Evolutionary conservation across 1,140 invertebrate genomes (phyloP).

Genomic region (Diabrotica virgifera): DNA sequence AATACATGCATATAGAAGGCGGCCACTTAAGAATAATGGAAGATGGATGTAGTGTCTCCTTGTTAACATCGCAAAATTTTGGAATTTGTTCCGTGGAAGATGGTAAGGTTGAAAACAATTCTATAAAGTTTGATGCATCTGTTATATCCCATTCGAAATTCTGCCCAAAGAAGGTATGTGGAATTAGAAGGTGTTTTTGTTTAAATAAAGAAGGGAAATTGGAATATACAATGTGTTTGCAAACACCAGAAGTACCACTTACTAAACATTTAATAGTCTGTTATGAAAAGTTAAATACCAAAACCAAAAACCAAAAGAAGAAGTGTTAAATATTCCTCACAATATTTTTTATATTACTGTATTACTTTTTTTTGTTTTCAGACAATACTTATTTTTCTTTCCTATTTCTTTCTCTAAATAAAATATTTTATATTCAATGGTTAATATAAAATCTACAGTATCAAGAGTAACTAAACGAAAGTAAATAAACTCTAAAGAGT

Average conservation of each 20-base stretch:
- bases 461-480: too few species aligned
- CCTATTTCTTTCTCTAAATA: too few species aligned
- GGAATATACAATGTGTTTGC: slow-evolving; percentile 26
- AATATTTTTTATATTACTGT: slow-evolving; percentile 3
- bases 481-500: too few species aligned
- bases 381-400: too few species aligned
- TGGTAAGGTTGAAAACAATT: slow-evolving; percentile 44
- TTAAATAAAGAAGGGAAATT: slow-evolving; percentile 26
- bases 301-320: slow-evolving; percentile 8
- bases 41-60: slow-evolving; percentile 55
- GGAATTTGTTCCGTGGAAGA: slow-evolving; percentile 59
- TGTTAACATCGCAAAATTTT: slow-evolving; percentile 62
- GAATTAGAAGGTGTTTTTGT: slow-evolving; percentile 22
- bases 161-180: slow-evolving; percentile 21
- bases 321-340: slow-evolving; percentile 8
- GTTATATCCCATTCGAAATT: slow-evolving; percentile 22
- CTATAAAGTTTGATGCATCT: not conserved
- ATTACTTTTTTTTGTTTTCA: too few species aligned
- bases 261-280: slow-evolving; percentile 16
- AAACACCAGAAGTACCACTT: slow-evolving; percentile 28
- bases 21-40: slow-evolving; percentile 64
- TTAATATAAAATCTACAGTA: too few species aligned
- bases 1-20: slow-evolving; percentile 63
- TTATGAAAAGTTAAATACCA: slow-evolving; percentile 24
- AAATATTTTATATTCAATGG: too few species aligned